phyloP scores from a whole-genome alignment of 2,888 invertebrate genomes.

The Hypselothyrea guttata region DNA sequence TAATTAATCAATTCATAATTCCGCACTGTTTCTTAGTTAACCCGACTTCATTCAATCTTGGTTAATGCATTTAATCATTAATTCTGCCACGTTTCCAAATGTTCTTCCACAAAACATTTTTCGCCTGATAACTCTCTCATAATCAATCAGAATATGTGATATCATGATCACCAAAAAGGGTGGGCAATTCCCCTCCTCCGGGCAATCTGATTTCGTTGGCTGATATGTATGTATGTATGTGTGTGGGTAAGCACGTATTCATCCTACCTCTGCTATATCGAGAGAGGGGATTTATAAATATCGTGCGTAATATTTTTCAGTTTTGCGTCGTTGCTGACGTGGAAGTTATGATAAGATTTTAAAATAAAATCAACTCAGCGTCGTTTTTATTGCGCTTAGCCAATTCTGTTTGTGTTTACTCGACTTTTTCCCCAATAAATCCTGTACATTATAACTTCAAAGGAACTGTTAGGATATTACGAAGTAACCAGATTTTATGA shows the following conservation, averaged over 20 bases:
- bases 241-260: constrained; percentile 10
- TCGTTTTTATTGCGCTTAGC: constrained; percentile 36
- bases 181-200: background rate
- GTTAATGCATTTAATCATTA: constrained; percentile 8
- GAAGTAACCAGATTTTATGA: too few species aligned
- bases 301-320: constrained; percentile 37
- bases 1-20: too few species aligned
- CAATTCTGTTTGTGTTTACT: constrained; percentile 50
- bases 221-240: constrained; percentile 21
- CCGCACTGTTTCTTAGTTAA: too few species aligned
- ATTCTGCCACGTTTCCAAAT: constrained; percentile 15
- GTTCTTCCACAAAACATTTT: constrained; percentile 12
- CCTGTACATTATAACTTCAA: too few species aligned
- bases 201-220: constrained; percentile 18
- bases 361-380: constrained; percentile 66
- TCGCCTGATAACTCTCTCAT: constrained; percentile 15
- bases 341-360: constrained; percentile 62
- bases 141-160: constrained; percentile 1
- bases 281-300: constrained; percentile 23
- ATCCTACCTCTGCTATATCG: background rate
- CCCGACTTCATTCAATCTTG: too few species aligned
- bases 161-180: background rate
- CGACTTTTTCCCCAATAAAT: too few species aligned
- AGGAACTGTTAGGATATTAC: too few species aligned
- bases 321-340: constrained; percentile 64